Evolutionary conservation across 2,888 invertebrate genomes (phyloP), one percentile per base, ranked within the genome.

Genomic region (Drosophila mulleri): DNA sequence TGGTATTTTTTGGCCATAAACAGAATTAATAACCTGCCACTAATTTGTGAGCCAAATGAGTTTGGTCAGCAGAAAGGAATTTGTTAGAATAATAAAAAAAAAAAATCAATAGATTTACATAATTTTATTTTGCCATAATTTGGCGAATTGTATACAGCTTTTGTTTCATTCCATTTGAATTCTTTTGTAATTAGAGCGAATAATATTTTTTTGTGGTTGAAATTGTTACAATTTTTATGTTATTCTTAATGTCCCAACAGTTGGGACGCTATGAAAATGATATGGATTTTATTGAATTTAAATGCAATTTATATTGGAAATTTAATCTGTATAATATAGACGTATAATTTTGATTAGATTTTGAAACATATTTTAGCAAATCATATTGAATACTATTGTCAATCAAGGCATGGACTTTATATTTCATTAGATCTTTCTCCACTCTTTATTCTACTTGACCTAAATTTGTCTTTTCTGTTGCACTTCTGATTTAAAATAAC

Each of bases 1-100:
- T 47, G 50, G 42, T 11, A 48, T 72, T 60, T 63, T 52, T 39
- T 39, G 44, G 60, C 47, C 45, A 78, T 78, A 78, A 78, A 74
- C 39, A 52, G 47, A 66, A 78, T 78, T 78, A 78, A 78, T 76
- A 78, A 59, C 66, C 66, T 41, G 56, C 14, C 26, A 39, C 32
- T 63, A 70, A 63, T 70, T 70, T 63, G 63, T 45, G 41, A 74
- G 58, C 42, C 20, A 78, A 69, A 70, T 76, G 69, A 70, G 62
- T 74, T 70, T 65, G 59, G 60, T 35, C 61, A 57, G 57, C 35
- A 35, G 50, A 45, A 44, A 14, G 35, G 37, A 59, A 61, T 59
- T 61, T 35, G 14, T 18, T 37, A 41, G 11, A 53, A 37, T 26
- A n/a, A n/a, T n/a, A 26, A 9, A 7, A 47, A n/a, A 47, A 39